Evolutionary conservation across 2,113 vertebrate genomes (phyloP).

Genomic region (Bos javanicus): DNA sequence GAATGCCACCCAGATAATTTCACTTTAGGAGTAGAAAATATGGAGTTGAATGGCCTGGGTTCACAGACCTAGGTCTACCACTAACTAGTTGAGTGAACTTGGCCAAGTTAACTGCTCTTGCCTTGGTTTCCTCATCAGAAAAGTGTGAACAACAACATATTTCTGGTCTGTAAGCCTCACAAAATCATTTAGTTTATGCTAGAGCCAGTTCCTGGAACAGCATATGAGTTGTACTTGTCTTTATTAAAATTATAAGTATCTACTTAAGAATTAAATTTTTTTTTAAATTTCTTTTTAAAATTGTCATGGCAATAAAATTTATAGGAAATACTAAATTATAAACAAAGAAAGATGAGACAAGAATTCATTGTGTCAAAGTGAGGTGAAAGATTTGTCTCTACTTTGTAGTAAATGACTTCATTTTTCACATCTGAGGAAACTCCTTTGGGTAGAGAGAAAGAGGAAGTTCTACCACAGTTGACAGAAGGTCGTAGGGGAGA

Average conservation of each 20-base stretch:
- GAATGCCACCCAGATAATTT: not conserved
- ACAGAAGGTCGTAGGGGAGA: not conserved
- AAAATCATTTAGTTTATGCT: not conserved
- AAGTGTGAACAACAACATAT: not conserved
- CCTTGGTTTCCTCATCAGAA: not conserved
- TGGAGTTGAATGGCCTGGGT: not conserved
- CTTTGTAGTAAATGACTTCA: not conserved
- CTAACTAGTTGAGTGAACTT: not conserved
- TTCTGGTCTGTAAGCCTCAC: not conserved
- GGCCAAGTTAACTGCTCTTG: not conserved
- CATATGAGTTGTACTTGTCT: not conserved
- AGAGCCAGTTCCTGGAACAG: not conserved
- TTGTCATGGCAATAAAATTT: not conserved
- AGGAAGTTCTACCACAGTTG: not conserved
- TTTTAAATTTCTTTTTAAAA: not conserved
- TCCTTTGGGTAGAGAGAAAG: not conserved
- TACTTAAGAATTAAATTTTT: not conserved
- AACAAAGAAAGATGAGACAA: not conserved
- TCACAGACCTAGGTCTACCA: not conserved
- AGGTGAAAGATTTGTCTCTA: not conserved
- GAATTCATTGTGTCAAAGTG: not conserved
- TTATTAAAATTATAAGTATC: not conserved
- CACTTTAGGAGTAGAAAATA: not conserved
- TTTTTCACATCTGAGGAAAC: not conserved
- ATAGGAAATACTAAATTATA: not conserved